Base-by-base conservation (phyloP, 2,113 vertebrate genomes). In the Donacobius atricapilla region DNA sequence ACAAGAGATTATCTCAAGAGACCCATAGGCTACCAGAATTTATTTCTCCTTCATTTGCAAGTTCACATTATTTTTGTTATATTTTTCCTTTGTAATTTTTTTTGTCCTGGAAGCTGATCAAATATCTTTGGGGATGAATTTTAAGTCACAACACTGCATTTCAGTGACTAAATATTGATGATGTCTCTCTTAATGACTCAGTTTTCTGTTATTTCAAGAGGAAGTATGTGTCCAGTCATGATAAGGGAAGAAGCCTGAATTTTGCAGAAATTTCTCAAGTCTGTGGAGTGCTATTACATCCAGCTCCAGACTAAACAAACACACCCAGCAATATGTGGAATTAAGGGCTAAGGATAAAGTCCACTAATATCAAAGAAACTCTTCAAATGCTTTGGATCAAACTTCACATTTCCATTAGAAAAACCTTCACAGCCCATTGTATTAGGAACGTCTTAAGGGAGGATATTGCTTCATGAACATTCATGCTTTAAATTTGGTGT, bases 201-300 rank as follows among this genome's bases (percentile, higher is more conserved):
- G 6, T 83, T 96, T 95, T 86, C 51, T 71, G 30, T 93, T 97
- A 93, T 97, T 98, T 97, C 89, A 97, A 97, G 86, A 93, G 79
- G 53, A 96, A 75, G 21, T 65, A 66, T 87, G 87, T 72, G 86
- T 76, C 90, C 83, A 85, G 87, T 96, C 95, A 69, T 1, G 90
- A 97, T 89, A 97, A 94, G 94, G 58, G 83, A 91, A 97, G 94
- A 95, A 96, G 42, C 42, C 54, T 84, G 60, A 90, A 42, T 96
- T 96, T 82, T 97, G 82, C 58, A 95, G 69, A 95, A 97, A 93
- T 95, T 80, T 90, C 81, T 83, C 84, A 97, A 95, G 81, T 66
- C 93, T 96, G 44, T 40, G 5, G 95, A 97, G 80, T 90, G 91
- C 56, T 93, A 31, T 90, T 92, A 84, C 4, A 27, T 92, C 83